Percentiles rank a stretch among this genome's conserved stretches.
These are phyloP conservation scores for Baronia brevicornis DNA, from an alignment of 2,888 invertebrate genomes.

Conservation along the genomic window DNA sequence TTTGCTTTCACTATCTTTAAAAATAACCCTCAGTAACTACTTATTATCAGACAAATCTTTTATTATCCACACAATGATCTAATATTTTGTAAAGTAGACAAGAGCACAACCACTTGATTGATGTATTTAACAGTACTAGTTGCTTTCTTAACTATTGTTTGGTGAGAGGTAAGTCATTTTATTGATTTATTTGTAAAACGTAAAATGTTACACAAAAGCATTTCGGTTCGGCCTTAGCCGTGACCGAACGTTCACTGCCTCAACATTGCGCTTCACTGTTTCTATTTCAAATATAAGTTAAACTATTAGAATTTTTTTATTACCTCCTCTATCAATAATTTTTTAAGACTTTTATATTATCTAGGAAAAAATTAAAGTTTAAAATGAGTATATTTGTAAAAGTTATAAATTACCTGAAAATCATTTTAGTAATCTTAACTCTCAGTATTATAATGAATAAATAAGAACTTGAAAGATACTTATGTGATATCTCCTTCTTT, in stretches of 20 bases:
- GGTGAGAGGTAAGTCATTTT: conserved; percentile 36
- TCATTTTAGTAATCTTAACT: too few relatives aligned
- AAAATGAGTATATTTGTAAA: too few relatives aligned
- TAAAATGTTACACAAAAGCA: conserved; percentile 30
- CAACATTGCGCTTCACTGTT: conserved; percentile 51
- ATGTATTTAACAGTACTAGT: conserved; percentile 22
- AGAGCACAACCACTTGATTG: conserved; percentile 17
- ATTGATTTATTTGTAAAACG: conserved; percentile 31
- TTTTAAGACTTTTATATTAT: conserved; percentile 1
- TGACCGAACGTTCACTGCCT: conserved; percentile 68
- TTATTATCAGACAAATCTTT: conserved; percentile 20
- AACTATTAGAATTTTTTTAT: conserved; percentile 23
- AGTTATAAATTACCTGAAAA: too few relatives aligned
- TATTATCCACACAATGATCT: conserved; percentile 18
- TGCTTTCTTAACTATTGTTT: conserved; percentile 27
- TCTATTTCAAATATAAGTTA: conserved; percentile 31
- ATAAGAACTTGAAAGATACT: background rate
- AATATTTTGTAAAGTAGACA: conserved; percentile 18
- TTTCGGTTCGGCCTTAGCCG: conserved; percentile 61
- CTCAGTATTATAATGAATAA: background rate
- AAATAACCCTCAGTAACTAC: conserved; percentile 21
- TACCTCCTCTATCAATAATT: conserved; percentile 2
- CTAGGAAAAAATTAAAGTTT: too few relatives aligned
- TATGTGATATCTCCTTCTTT: too few relatives aligned
- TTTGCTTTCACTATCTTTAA: conserved; percentile 41